Evolutionary conservation across 2,888 invertebrate genomes (phyloP).

Genomic region (Rhagium mordax): DNA sequence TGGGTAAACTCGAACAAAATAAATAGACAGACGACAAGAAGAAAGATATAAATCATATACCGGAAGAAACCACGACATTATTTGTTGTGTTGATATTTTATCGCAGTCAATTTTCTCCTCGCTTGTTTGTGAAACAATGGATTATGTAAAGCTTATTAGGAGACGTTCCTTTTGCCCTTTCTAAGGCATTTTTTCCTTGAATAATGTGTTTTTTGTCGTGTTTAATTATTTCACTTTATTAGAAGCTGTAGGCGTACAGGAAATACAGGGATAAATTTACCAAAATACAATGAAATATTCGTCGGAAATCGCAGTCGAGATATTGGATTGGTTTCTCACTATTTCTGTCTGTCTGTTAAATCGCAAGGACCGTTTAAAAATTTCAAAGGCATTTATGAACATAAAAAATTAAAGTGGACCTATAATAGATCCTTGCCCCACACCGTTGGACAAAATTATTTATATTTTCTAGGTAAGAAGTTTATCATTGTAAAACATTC

Average conservation of each 20-base stretch:
- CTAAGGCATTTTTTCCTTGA: not conserved
- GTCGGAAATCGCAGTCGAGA: no score
- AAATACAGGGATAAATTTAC: not conserved
- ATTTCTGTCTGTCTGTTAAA: no score
- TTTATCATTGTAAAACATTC: no score
- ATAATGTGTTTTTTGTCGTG: not conserved
- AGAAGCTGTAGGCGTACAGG: not conserved
- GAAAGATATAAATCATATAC: conserved; percentile 31
- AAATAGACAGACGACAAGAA: conserved; percentile 14
- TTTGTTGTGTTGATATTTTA: conserved; percentile 34
- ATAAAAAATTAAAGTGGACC: no score
- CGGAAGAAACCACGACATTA: conserved; percentile 30
- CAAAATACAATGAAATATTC: no score
- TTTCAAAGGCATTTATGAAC: no score
- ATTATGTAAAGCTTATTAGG: conserved; percentile 17
- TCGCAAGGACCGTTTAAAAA: no score
- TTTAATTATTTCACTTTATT: not conserved
- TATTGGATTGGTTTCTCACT: no score
- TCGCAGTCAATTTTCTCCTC: conserved; percentile 28
- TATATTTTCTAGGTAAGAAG: no score
- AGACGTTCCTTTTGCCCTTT: conserved; percentile 12
- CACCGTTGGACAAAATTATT: no score
- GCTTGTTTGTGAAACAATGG: conserved; percentile 25
- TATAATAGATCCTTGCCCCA: no score
- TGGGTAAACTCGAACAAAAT: conserved; percentile 9